Evolutionary conservation across 2,797 vertebrate genomes (phyloP).

Genomic region (Rousettus madagascariensis): DNA sequence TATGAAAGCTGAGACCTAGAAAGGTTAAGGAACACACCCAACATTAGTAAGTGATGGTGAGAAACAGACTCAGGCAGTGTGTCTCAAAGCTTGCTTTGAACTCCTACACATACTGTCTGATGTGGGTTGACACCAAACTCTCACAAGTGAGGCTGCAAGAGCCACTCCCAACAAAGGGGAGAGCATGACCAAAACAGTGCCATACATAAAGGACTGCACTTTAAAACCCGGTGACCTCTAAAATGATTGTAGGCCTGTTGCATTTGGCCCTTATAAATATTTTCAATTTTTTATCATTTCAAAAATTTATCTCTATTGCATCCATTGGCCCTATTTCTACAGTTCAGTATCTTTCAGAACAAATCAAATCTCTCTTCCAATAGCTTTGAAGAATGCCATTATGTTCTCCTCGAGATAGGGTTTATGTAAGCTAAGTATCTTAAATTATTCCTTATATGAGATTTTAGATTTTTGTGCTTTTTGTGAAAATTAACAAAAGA

Average conservation of each 20-base stretch:
- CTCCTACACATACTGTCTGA: background rate
- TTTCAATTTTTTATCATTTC: background rate
- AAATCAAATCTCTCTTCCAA: background rate
- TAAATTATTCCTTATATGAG: background rate
- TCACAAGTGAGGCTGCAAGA: background rate
- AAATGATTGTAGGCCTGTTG: background rate
- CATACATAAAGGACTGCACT: background rate
- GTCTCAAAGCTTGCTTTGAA: background rate
- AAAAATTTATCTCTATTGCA: background rate
- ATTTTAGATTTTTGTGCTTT: background rate
- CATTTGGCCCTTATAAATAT: background rate
- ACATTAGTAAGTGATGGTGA: background rate
- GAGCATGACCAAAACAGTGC: background rate
- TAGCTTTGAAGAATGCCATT: background rate
- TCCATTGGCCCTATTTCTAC: background rate
- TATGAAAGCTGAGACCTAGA: background rate
- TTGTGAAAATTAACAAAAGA: conserved; percentile 1
- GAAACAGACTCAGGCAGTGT: background rate
- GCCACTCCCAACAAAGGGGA: background rate
- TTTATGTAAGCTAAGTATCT: background rate
- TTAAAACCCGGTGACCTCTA: background rate
- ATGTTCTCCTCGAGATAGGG: background rate
- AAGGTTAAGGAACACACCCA: background rate
- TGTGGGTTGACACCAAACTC: background rate
- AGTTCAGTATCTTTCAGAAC: background rate